Evolutionary conservation across 2,888 invertebrate genomes (phyloP), one percentile per base, ranked within the genome.

Genomic region (Synergus gifuensis): DNA sequence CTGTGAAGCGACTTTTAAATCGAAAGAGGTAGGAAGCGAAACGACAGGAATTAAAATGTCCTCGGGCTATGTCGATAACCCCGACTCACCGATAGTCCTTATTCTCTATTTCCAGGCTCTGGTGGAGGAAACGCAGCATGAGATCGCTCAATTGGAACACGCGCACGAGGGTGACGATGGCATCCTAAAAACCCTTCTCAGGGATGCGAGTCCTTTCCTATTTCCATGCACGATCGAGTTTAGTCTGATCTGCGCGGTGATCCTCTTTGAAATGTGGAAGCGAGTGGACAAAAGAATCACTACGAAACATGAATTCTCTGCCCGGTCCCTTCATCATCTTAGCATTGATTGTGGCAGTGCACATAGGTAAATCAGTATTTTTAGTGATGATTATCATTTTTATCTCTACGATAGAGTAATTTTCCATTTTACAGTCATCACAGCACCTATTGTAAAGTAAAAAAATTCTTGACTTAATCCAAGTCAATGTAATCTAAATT

Each of bases 221-320:
- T 98, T 97, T 90, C 98, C 98, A 0, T 98, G 98, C 89, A 96
- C 96, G 73, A 97, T 98, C 87, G 98, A 98, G 92, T 98, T 98
- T 93, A 97, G 97, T 62, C 94, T 98, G 76, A 97, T 98, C 83
- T 97, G 97, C 89, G 97, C 98, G 40, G 98, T 97, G 46, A 89
- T 91, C 82, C 88, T 91, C 79, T 98, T 96, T 90, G 96, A 98
- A 92, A 97, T 98, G 95, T 98, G 98, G 97, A 97, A 97, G 93
- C 96, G 97, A 91, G 95, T 96, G 77, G 94, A 94, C 90, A 94
- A 94, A 78, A 93, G 93, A 28, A 92, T 93, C 82, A 93, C 94
- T 80, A 92, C 93, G 85, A 93, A 89, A 92, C 90, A 93, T 93
- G 92, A 91, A 89, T 90, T 83, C 78, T 81, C 85, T 62, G 79